A percentile compares a stretch with the other conserved stretches of the same genome.
Conservation (phyloP, 2,113 vertebrate genomes). For the Pygathrix nemaeus region DNA sequence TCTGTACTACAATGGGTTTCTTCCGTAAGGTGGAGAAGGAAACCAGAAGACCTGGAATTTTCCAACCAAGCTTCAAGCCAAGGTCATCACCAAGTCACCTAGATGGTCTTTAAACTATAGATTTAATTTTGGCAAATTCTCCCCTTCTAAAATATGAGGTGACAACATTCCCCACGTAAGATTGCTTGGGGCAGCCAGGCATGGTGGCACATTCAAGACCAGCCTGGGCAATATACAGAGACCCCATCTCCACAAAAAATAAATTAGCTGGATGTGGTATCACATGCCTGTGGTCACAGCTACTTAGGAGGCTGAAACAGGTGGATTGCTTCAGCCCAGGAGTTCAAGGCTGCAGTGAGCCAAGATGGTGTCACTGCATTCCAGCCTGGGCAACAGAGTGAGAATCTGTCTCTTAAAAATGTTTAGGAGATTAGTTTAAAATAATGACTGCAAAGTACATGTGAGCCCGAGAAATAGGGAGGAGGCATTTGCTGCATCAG, state of each 20-base stretch:
- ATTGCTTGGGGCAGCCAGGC: neutral
- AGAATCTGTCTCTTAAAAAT: too few species aligned
- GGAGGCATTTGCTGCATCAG: neutral
- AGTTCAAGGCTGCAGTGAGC: too few species aligned
- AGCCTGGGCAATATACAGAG: too few species aligned
- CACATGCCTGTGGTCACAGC: too few species aligned
- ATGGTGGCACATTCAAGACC: too few species aligned
- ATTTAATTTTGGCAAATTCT: slow-evolving; percentile 29
- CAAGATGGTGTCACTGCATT: too few species aligned
- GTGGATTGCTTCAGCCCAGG: too few species aligned
- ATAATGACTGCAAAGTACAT: neutral
- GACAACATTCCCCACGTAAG: neutral
- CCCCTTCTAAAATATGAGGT: neutral
- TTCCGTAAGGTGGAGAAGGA: neutral
- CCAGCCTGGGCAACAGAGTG: too few species aligned
- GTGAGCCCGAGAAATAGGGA: neutral
- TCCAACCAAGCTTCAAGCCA: neutral
- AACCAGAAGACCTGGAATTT: neutral
- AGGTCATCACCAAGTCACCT: neutral
- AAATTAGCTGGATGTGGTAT: too few species aligned
- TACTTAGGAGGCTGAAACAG: too few species aligned
- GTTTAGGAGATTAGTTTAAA: neutral
- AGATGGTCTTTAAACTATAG: neutral
- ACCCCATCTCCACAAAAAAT: too few species aligned
- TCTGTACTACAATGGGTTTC: neutral